A percentile compares a stretch with the other conserved stretches of the same genome.
Evolutionary conservation across 1,140 invertebrate species (phyloP).

Genomic region (Trialeurodes vaporariorum): DNA sequence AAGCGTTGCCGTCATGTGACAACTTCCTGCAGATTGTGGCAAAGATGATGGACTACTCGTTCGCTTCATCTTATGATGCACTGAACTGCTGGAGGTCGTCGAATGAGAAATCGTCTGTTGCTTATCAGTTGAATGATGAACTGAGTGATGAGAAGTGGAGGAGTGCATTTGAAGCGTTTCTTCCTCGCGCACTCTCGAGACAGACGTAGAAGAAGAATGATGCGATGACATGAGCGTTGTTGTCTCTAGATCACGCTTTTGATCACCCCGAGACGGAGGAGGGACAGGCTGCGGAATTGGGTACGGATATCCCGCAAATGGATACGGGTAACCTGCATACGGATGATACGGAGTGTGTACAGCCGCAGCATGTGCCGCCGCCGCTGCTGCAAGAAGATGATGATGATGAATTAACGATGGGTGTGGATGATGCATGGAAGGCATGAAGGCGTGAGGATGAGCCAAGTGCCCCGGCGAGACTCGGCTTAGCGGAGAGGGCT

Average conservation of each 20-base stretch:
- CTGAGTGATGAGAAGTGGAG: constrained; percentile 46
- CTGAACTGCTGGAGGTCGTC: constrained; percentile 46
- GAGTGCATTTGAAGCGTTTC: constrained; percentile 35
- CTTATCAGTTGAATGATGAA: constrained; percentile 40
- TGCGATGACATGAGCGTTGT: constrained; percentile 54
- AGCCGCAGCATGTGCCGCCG: constrained; percentile 35
- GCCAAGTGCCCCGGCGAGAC: constrained; percentile 43
- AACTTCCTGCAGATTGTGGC: constrained; percentile 34
- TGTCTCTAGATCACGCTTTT: constrained; percentile 40
- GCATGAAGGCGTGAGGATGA: constrained; percentile 47
- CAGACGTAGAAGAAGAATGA: constrained; percentile 48
- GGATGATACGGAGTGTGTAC: constrained; percentile 44
- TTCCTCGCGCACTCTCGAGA: constrained; percentile 39
- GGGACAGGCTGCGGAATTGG: constrained; percentile 59
- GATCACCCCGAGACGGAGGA: constrained; percentile 44
- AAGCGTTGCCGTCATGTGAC: constrained; percentile 28
- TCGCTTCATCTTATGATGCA: constrained; percentile 45
- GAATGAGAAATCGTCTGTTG: constrained; percentile 48
- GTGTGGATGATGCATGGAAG: constrained; percentile 51
- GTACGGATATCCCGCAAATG: constrained; percentile 56
- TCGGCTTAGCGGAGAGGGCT: constrained; percentile 41
- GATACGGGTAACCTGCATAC: constrained; percentile 51
- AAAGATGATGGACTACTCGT: constrained; percentile 36
- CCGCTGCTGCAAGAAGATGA: constrained; percentile 45
- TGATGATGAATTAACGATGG: constrained; percentile 55